Conservation (phyloP, 2,888 invertebrate species). For the Drosophila paramelanica region DNA sequence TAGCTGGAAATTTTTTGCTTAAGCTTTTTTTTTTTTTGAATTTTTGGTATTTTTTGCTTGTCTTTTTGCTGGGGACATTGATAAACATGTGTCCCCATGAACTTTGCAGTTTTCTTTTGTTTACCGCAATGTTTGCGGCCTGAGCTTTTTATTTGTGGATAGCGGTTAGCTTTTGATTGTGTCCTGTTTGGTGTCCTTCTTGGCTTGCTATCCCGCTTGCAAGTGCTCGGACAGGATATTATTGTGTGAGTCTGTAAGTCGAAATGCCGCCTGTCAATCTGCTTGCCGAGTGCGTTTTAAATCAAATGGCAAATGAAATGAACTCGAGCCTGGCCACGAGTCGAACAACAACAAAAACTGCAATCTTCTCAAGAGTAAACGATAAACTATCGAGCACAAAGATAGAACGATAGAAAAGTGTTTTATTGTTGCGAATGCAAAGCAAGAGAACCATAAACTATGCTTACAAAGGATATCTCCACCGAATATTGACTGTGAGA, state of each 20-base stretch:
- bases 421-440: slow-evolving; percentile 9
- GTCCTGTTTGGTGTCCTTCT: slow-evolving; percentile 10
- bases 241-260: slow-evolving; percentile 32
- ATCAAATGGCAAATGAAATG: slow-evolving; percentile 61
- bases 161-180: slow-evolving; percentile 31
- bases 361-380: slow-evolving; percentile 9
- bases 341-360: slow-evolving; percentile 6
- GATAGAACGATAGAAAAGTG: neutral
- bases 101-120: slow-evolving; percentile 65
- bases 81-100: slow-evolving; percentile 65
- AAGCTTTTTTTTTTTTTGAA: neutral
- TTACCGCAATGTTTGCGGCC: slow-evolving; percentile 61
- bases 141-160: slow-evolving; percentile 54
- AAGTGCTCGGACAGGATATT: slow-evolving; percentile 61
- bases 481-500: neutral
- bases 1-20: slow-evolving; percentile 28
- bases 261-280: slow-evolving; percentile 10
- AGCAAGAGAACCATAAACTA: slow-evolving; percentile 19
- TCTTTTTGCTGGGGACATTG: slow-evolving; percentile 46
- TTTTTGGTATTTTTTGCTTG: slow-evolving; percentile 18
- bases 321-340: slow-evolving; percentile 26
- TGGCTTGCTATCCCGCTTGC: slow-evolving; percentile 45
- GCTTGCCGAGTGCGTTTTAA: slow-evolving; percentile 47
- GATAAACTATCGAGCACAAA: slow-evolving; percentile 1
- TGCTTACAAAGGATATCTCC: neutral